Evolutionary conservation across 2,113 vertebrate species (phyloP), one percentile per base, ranked within the genome.

Genomic region (Myotis lucifugus): DNA sequence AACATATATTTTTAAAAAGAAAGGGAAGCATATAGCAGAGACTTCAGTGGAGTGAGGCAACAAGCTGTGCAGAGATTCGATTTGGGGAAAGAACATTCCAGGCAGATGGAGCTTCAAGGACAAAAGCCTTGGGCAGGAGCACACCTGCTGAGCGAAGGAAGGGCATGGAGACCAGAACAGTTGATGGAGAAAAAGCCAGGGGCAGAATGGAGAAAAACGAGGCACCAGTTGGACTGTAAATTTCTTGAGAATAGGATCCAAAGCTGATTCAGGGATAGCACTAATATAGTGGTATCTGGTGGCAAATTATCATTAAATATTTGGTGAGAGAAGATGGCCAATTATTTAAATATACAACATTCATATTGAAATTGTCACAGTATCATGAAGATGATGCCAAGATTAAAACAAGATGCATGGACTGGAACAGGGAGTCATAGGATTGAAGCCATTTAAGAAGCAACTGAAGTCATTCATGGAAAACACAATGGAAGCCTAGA

Each of bases 281-380:
- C 61, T 50, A 79, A 32, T 6, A 54, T 18, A 70, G 21, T 17
- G 9, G 9, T 18, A 46, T 15, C 50, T 25, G 15, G 3, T 50
- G 8, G 54, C 73, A 94, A 81, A 79, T 94, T 50, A 88, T 42
- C 79, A 85, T 40, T 90, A 84, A 70, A 40, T 79, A 82, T 72
- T 79, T 79, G n/a, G 67, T 81, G 67, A 89, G 61, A 69, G 29
- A 91, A 76, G 42, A 76, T 10, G 0, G 1, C 42, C 37, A 56
- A 14, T 70, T 84, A 74, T 56, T 87, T 73, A 91, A 46, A 25
- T 52, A 17, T 18, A 46, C n/a, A 92, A 25, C 5, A 18, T 87
- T 56, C 70, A 79, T 79, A 32, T 25, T 88, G 25, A 83, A 72
- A 52, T 29, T 25, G 82, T 34, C 56, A 9, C 32, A 52, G 5